These are phyloP conservation scores for Paratilapia polleni DNA, from an alignment of 2,113 vertebrate species.

Conservation along the genomic window DNA sequence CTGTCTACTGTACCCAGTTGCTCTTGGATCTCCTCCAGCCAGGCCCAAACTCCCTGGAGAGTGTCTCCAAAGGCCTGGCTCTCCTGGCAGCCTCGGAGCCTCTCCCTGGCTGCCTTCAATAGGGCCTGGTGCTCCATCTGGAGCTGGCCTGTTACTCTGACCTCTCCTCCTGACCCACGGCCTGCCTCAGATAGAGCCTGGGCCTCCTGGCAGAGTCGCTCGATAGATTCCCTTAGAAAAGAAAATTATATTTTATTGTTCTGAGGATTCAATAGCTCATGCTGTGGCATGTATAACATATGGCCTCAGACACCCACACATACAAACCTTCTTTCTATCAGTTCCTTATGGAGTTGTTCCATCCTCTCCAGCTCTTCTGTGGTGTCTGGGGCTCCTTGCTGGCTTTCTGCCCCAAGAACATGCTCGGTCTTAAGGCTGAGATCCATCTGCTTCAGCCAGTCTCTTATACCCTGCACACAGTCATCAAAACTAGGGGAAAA, in stretches of 20 bases:
- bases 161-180: slow-evolving; percentile 83
- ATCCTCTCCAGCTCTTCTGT: slow-evolving; percentile 88
- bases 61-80: slow-evolving; percentile 90
- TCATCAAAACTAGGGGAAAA: slow-evolving; percentile 85
- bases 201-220: slow-evolving; percentile 87
- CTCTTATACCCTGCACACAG: slow-evolving; percentile 82
- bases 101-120: slow-evolving; percentile 85
- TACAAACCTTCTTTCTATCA: slow-evolving; percentile 87
- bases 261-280: not conserved
- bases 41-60: slow-evolving; percentile 87
- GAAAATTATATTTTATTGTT: not conserved
- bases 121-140: slow-evolving; percentile 87
- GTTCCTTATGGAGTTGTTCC: slow-evolving; percentile 88
- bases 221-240: slow-evolving; percentile 86
- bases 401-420: slow-evolving; percentile 79
- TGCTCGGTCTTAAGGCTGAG: slow-evolving; percentile 84
- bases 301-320: not conserved
- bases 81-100: slow-evolving; percentile 87
- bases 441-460: slow-evolving; percentile 90
- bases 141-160: slow-evolving; percentile 83
- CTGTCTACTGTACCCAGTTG: slow-evolving; percentile 84
- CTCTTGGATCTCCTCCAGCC: slow-evolving; percentile 89
- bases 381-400: slow-evolving; percentile 84
- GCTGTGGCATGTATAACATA: slow-evolving; percentile 6
- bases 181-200: slow-evolving; percentile 87